Conservation (phyloP, 2,113 vertebrate species). For the Bettongia penicillata region DNA sequence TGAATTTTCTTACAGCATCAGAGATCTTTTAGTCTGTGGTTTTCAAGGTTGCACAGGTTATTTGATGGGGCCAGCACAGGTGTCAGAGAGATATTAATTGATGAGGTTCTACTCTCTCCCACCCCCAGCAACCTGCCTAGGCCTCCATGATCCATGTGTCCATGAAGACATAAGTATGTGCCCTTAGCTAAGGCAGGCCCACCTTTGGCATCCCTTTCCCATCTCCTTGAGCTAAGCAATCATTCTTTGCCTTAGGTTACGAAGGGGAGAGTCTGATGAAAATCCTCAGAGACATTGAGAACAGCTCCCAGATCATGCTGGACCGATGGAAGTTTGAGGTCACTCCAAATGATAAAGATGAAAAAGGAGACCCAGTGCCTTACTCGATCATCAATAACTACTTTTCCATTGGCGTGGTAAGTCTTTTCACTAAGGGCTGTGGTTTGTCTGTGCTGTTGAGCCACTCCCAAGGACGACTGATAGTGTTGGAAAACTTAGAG, state of each 20-base stretch:
- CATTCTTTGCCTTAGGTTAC: conserved; percentile 86
- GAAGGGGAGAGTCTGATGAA: conserved; percentile 96
- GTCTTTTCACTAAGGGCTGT: conserved; percentile 73
- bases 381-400: conserved; percentile 98
- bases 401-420: conserved; percentile 95
- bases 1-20: not conserved
- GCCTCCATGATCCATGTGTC: not conserved
- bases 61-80: not conserved
- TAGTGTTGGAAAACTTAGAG: not conserved
- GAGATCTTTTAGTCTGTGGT: not conserved
- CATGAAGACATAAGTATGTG: not conserved
- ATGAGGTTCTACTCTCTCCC: not conserved
- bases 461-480: too few relatives aligned
- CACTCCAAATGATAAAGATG: conserved; percentile 92
- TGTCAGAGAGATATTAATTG: not conserved
- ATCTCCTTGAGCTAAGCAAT: not conserved
- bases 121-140: not conserved
- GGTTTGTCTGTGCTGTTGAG: conserved; percentile 43
- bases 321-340: conserved; percentile 90
- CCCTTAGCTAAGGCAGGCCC: not conserved
- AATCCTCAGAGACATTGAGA: conserved; percentile 96
- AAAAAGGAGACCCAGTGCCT: conserved; percentile 95
- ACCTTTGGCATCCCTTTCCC: conserved; percentile 28
- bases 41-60: not conserved
- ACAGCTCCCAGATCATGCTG: conserved; percentile 90